Conservation (phyloP, 2,797 vertebrate species). For the Lutra lutra region DNA sequence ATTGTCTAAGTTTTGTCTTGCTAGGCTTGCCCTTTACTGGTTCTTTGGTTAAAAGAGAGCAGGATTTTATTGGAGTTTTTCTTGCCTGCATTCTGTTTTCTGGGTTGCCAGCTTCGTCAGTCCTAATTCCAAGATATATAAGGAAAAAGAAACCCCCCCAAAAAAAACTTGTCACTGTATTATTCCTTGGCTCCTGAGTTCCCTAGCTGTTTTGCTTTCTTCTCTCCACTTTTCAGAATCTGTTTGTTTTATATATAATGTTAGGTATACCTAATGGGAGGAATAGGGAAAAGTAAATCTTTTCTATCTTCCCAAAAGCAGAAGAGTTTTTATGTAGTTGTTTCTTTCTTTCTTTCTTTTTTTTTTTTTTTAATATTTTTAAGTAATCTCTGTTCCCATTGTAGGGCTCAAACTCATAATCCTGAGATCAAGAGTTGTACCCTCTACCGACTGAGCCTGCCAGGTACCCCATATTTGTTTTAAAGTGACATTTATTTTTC, state of each 20-base stretch:
- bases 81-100: neutral
- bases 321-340: neutral
- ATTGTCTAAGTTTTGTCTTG: neutral
- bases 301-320: neutral
- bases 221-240: neutral
- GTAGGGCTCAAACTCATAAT: neutral
- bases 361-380: neutral
- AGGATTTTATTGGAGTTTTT: neutral
- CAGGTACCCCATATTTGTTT: neutral
- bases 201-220: neutral
- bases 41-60: neutral
- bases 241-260: neutral
- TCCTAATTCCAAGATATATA: neutral
- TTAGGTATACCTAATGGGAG: neutral
- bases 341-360: neutral
- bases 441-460: neutral
- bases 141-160: neutral
- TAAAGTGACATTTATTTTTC: constrained; percentile 24
- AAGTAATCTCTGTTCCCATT: neutral
- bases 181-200: neutral
- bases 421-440: neutral
- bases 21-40: neutral
- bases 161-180: neutral
- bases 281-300: neutral
- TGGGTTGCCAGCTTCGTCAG: neutral